Conservation (phyloP, 1,140 invertebrate species). For the Drosophila bipectinata region DNA sequence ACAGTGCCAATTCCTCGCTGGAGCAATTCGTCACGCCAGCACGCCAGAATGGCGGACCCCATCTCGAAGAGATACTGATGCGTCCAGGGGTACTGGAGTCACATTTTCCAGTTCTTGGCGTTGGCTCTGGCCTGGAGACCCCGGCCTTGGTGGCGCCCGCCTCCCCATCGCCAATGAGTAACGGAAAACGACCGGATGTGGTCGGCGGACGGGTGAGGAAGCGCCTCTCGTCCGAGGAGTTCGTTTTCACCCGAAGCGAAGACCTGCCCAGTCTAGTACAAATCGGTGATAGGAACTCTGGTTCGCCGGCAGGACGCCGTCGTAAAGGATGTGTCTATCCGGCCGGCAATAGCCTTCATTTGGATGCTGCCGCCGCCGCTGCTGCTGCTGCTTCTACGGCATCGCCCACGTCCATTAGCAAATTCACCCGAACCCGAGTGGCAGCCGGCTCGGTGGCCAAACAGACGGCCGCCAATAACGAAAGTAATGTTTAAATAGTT, state of each 20-base stretch:
- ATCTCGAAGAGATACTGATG: constrained; percentile 57
- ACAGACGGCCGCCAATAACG: constrained; percentile 56
- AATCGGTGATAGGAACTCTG: constrained; percentile 54
- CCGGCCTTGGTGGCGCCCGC: constrained; percentile 63
- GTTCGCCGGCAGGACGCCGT: constrained; percentile 53
- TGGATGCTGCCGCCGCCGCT: constrained; percentile 50
- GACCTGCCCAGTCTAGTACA: constrained; percentile 74
- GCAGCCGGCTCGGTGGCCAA: constrained; percentile 36
- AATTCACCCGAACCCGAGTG: constrained; percentile 67
- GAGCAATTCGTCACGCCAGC: constrained; percentile 65
- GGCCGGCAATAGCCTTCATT: constrained; percentile 55
- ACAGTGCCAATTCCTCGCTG: constrained; percentile 81
- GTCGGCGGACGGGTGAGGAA: constrained; percentile 71
- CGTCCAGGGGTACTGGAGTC: constrained; percentile 79
- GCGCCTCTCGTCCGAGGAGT: constrained; percentile 79
- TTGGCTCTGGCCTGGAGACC: constrained; percentile 34
- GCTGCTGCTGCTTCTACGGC: constrained; percentile 9
- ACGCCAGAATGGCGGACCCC: constrained; percentile 43
- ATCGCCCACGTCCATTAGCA: constrained; percentile 72
- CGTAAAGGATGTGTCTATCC: constrained; percentile 74
- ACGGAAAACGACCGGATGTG: constrained; percentile 56
- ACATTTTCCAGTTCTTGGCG: constrained; percentile 72
- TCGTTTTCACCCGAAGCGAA: constrained; percentile 71
- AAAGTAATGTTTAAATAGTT: constrained; percentile 75
- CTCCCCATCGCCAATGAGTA: constrained; percentile 55